Conservation (phyloP, 2,113 vertebrate species). For the Callospermophilus lateralis region DNA sequence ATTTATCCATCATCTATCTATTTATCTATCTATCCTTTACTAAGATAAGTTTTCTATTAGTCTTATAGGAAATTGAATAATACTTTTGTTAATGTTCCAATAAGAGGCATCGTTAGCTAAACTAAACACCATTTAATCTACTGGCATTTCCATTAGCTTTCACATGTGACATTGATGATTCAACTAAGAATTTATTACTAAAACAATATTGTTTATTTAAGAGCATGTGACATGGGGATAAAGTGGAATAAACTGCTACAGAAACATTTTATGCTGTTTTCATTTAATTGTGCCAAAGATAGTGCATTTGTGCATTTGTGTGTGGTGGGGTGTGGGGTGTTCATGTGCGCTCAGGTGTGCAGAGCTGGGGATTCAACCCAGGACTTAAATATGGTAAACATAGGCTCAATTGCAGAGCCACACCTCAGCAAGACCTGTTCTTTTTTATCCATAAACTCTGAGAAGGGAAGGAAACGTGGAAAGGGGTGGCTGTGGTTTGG, state of each 20-base stretch:
- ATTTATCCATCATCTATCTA: no score
- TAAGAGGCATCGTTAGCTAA: not conserved
- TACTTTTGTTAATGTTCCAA: not conserved
- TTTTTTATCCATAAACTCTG: not conserved
- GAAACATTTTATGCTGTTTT: not conserved
- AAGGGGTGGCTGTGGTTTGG: not conserved
- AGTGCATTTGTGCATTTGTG: not conserved
- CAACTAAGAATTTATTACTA: not conserved
- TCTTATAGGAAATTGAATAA: not conserved
- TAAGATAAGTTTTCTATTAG: not conserved
- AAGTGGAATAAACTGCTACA: not conserved
- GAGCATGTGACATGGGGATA: not conserved
- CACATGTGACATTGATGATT: not conserved
- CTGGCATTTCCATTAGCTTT: not conserved
- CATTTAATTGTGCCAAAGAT: not conserved
- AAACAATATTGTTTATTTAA: not conserved
- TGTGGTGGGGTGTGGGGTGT: not conserved
- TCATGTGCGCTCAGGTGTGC: no score
- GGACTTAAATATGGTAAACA: not conserved
- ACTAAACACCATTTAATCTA: not conserved
- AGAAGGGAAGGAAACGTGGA: not conserved
- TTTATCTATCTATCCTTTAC: not conserved
- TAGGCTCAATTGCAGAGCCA: not conserved
- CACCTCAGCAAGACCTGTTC: not conserved
- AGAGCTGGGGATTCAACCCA: not conserved